Conservation (phyloP, 2,113 vertebrate species). For the Cochlearius cochlearius region DNA sequence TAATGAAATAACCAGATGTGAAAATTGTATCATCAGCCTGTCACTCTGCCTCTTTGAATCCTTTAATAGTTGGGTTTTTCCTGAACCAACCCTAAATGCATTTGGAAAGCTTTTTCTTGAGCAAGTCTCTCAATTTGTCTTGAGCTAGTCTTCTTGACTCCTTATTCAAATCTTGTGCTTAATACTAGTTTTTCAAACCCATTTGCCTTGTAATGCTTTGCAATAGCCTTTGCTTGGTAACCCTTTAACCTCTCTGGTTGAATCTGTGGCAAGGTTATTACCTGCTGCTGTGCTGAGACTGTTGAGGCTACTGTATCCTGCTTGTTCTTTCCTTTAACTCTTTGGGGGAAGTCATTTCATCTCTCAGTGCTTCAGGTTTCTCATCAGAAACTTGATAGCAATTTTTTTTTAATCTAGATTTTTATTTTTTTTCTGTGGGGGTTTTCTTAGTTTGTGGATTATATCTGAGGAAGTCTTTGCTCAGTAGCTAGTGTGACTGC, state of each 20-base stretch:
- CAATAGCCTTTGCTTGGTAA: not conserved
- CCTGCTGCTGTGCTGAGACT: not conserved
- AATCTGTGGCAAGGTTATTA: not conserved
- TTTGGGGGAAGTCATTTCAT: not conserved
- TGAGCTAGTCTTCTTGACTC: not conserved
- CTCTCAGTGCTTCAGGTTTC: not conserved
- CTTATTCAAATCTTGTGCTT: not conserved
- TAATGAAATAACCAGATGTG: not conserved
- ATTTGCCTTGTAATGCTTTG: not conserved
- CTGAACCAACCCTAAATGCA: not conserved
- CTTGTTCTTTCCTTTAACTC: not conserved
- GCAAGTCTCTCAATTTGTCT: not conserved
- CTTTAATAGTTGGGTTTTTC: not conserved
- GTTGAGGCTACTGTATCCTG: not conserved
- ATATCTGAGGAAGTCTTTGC: not conserved
- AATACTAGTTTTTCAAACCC: not conserved
- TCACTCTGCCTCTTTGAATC: not conserved
- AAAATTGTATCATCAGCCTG: not conserved
- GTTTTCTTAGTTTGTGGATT: not conserved
- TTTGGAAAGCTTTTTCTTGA: not conserved
- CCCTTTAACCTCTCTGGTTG: not conserved
- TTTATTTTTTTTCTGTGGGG: fast-evolving
- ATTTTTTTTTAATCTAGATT: not conserved
- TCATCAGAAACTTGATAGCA: not conserved
- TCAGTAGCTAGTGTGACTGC: not conserved